A percentile compares a stretch with the other conserved stretches of the same genome.
phyloP scores from a whole-genome alignment of 2,888 invertebrate genomes.

The Tinea semifulvella region DNA sequence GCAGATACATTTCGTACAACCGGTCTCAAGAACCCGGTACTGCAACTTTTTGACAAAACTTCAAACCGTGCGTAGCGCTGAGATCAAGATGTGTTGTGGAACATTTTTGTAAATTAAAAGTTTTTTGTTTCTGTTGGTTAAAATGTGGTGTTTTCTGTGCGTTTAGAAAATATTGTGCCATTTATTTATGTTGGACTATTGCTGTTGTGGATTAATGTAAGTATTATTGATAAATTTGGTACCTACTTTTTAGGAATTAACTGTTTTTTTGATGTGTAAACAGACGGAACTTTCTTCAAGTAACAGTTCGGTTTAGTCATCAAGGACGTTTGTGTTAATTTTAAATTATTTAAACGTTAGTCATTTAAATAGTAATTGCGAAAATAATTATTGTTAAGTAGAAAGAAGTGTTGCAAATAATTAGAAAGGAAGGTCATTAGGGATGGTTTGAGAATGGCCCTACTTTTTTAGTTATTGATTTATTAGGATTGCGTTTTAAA shows the following conservation, averaged over 20 bases:
- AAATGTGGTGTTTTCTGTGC: neutral
- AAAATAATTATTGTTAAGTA: no score
- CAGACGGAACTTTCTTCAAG: constrained; percentile 37
- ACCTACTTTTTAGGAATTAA: neutral
- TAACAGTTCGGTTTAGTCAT: constrained; percentile 14
- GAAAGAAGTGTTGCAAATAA: no score
- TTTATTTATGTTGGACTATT: constrained; percentile 1
- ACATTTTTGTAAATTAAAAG: constrained; percentile 2
- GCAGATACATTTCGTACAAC: constrained; percentile 28
- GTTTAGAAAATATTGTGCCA: neutral
- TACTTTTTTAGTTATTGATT: no score
- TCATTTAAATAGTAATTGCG: no score
- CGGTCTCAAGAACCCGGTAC: constrained; percentile 45
- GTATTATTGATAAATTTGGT: no score
- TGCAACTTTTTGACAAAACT: constrained; percentile 61
- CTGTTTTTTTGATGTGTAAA: neutral
- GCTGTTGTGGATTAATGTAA: neutral
- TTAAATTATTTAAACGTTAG: neutral
- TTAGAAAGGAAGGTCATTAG: no score
- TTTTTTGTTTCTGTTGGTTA: neutral
- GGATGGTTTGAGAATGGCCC: no score
- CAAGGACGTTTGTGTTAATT: constrained; percentile 13
- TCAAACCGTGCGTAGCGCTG: constrained; percentile 6
- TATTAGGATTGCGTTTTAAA: no score
- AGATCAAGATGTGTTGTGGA: constrained; percentile 12